Base-by-base conservation (phyloP, 2,888 invertebrate species). In the Pseudoips prasinana region DNA sequence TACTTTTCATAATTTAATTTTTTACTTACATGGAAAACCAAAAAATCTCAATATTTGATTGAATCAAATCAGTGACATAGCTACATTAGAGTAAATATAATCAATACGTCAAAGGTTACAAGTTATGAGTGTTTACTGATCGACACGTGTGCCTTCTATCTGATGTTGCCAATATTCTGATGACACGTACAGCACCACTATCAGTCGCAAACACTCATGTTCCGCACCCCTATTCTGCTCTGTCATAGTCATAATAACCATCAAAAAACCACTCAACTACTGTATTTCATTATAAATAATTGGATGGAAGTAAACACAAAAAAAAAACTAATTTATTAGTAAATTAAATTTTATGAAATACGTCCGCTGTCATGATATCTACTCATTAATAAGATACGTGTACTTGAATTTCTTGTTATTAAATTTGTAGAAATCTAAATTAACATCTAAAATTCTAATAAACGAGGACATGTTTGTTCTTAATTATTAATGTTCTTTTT, bases 151-250 rank as follows among this genome's bases (percentile, higher is more conserved):
- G 14, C 14, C 14, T 14, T 5, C 14, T 14, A 14, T 14, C 14
- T 14, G 14, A 14, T 14, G 14, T 2, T 14, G 14, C 14, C 14
- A 3, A 3, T 14, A 14, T 14, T 14, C 53, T 64, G 64, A 69
- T 68, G 58, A 61, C 60, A 56, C 46, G 46, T n/a, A n/a, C 47
- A 53, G 59, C 46, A 46, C 47, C 54, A 58, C 39, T 74, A 74
- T 73, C 73, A 45, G 52, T 9, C 32, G 25, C 47, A 37, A 39
- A 47, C 71, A 71, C 64, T 44, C 25, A 51, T 46, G 32, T 14
- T 25, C 22, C 20, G 10, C 35, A 28, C 36, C 49, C 36, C 39
- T 26, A 8, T 28, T 22, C 27, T 29, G 8, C 29, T 7, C 19
- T 6, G 3, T 10, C 10, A 7, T n/a, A 20, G n/a, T 14, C n/a